Base-by-base conservation (phyloP, 1,140 invertebrate species). In the Penaeus japonicus region DNA sequence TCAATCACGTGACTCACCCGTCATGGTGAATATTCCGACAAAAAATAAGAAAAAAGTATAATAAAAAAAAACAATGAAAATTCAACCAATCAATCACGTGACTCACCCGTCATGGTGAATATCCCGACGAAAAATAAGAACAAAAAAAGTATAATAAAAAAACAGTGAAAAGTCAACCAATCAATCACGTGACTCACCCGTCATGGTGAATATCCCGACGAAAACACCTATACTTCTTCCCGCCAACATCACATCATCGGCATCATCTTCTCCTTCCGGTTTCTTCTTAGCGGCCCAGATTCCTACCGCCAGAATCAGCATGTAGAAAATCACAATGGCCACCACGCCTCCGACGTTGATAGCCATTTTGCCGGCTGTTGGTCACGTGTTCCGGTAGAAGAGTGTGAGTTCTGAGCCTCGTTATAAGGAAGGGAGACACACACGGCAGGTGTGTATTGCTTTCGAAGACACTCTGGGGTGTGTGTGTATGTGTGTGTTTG, bases 181-280 rank as follows among this genome's bases (percentile, higher is more conserved):
- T 47, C 15, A n/a, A 35, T 70, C 84, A n/a, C n/a, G n/a, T n/a
- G n/a, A 92, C 92, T 93, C 93, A 95, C 96, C 96, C 89, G 96
- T 95, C 92, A 96, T 95, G 4, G 96, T 96, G 91, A 96, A 95
- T 85, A 96, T 94, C 18, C 96, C 96, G n/a, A 96, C 95, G 85
- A 96, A 92, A n/a, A 96, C 92, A 3, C 96, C 96, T 90, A 97
- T 94, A 91, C 95, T 95, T 83, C 96, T 92, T 59, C 96, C 96
- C n/a, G 96, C 96, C 84, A 97, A 91, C 94, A 97, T 96, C 85
- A 96, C 94, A 89, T 96, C 95, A 89, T 95, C 94, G 35, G 93
- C 94, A n/a, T 94, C 93, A 59, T 92, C 91, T 90, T 94, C 93
- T 87, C 93, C 94, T 73, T 91, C 91, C 57, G 93, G 93, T 91